Evolutionary conservation across 1,140 invertebrate species (phyloP), one percentile per base, ranked within the genome.

Genomic region (Aphaenogaster floridana): DNA sequence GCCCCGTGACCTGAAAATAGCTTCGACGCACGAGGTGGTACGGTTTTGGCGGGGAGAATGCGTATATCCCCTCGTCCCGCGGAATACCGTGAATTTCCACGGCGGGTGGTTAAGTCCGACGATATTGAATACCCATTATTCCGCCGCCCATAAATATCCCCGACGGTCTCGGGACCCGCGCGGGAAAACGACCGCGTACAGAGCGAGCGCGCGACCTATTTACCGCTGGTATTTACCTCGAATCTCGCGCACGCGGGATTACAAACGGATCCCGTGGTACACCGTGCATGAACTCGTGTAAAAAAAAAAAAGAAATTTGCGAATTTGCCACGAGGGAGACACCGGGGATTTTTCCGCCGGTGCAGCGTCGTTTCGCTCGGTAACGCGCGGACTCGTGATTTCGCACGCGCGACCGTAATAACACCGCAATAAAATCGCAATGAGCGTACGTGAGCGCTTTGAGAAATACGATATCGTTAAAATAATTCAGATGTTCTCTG

Each of bases 81-180:
- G 54, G 54, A 74, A 84, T 84, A 39, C 42, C 69, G 28, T 57
- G 54, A 59, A 48, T 84, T 81, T 84, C 34, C 69, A 50, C 57
- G 28, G 28, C 21, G 54, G 54, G 34, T 21, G 80, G 69, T 84
- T 61, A 63, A 76, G 57, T 50, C 45, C 54, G 9, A 17, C 39
- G 54, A 61, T 84, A 83, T 84, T 61, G 69, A 84, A 74, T 50
- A 74, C 54, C 54, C n/a, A 61, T 83, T 84, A 84, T 36, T 36
- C 54, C 17, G 7, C 3, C 39, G 42, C 11, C 34, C 28, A 76
- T 84, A 84, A 84, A 84, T 74, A 74, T 84, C 69, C 69, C n/a
- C 54, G 13, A 13, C 66, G 17, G n/a, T 45, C 36, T 11, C 8
- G 28, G 28, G 21, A 57, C 13, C 0, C 9, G n/a, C 2, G 74